Evolutionary conservation across 2,797 vertebrate genomes (phyloP), one percentile per base, ranked within the genome.

Genomic region (Propithecus deckenii): DNA sequence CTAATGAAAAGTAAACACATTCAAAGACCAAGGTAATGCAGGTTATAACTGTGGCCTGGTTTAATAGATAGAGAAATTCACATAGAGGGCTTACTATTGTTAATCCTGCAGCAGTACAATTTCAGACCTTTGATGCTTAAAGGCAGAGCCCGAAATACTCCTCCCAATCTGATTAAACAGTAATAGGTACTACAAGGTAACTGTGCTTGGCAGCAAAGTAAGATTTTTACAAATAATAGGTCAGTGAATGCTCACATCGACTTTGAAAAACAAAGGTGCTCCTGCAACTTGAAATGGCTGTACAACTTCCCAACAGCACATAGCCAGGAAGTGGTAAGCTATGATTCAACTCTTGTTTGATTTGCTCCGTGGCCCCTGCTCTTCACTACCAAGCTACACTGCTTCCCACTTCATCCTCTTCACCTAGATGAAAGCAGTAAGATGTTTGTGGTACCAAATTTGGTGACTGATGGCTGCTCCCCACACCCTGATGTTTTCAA

Each of bases 1-100:
- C 78, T 87, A 78, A 91, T 86, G 88, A 78, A 83, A 95, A 96
- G 50, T 78, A 89, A 95, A 97, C 48, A 38, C 72, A 96, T 78
- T 71, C 50, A 91, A 83, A 92, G 59, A 86, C 91, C 86, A 85
- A 81, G 38, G 30, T 81, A 90, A 35, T 30, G 15, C 78, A 78
- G 35, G 23, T 91, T 76, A 61, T 78, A 69, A 65, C 11, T 25
- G 14, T 69, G 63, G 35, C 25, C 32, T 18, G 32, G 8, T 91
- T 81, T 88, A 76, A 89, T 57, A 71, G 71, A 87, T 30, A 90
- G 55, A 76, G 55, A 78, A 96, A 71, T 88, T 69, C 30, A 88
- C 48, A 22, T 6, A 67, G n/a, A 69, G 14, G 69, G 5, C 11
- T 52, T 91, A 41, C 7, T 75, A 57, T 75, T 81, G 35, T 79